phyloP scores from a whole-genome alignment of 1,140 invertebrate genomes.

The Bathynomus jamesi region DNA sequence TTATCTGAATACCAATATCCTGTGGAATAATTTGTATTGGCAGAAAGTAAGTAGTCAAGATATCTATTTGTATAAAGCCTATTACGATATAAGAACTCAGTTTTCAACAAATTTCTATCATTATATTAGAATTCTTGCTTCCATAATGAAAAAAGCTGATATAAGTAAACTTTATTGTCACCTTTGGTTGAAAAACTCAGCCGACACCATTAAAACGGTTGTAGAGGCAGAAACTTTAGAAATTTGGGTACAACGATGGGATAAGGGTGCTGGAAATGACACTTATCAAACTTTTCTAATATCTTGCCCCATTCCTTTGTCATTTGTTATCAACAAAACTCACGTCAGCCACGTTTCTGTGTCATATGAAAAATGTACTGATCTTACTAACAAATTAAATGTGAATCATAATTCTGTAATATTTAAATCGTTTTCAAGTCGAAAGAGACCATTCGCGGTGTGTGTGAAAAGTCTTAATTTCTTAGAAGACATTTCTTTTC shows the following conservation, averaged over 20 bases:
- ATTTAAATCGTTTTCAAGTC: not conserved
- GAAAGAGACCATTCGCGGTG: conserved; percentile 42
- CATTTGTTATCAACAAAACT: conserved; percentile 32
- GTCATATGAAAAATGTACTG: not conserved
- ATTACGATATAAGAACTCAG: conserved; percentile 6
- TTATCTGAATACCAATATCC: not conserved
- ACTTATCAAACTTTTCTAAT: conserved; percentile 13
- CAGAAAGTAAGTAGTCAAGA: conserved; percentile 1
- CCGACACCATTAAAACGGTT: not conserved
- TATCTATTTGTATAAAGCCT: conserved; percentile 4
- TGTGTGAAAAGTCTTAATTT: conserved; percentile 49
- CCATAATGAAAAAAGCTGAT: not conserved
- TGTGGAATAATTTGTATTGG: conserved; percentile 4
- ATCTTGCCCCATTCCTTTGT: conserved; percentile 8
- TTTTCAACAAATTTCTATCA: conserved; percentile 6
- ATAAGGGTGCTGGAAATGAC: not conserved
- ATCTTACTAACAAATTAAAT: not conserved
- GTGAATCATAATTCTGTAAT: not conserved
- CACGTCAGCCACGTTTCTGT: conserved; percentile 5
- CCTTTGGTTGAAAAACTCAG: conserved; percentile 8
- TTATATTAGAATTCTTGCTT: conserved; percentile 5
- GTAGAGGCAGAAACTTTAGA: conserved; percentile 5
- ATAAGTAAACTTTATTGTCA: not conserved
- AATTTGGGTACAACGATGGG: conserved; percentile 7
- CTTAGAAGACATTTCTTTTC: conserved; percentile 43